Percentiles rank a stretch among this genome's conserved stretches.
These are phyloP conservation scores for Helarctos malayanus DNA, from an alignment of 2,797 vertebrate genomes.

Conservation along the genomic window DNA sequence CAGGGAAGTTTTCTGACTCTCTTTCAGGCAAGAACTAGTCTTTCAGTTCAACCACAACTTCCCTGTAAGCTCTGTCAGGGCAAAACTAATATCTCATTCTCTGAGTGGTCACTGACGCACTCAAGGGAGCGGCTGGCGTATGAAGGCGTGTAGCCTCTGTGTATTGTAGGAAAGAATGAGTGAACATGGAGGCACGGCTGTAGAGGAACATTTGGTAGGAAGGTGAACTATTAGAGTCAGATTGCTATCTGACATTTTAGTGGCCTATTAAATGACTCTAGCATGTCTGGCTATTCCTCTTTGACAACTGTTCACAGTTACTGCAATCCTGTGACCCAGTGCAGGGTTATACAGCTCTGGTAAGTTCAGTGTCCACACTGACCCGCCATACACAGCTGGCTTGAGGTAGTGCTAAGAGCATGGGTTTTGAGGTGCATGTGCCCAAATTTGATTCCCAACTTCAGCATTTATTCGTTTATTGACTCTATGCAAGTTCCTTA, in stretches of 20 bases:
- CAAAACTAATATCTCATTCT: neutral
- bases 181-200: rapidly evolving
- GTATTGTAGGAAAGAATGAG: neutral
- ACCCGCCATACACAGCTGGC: rapidly evolving
- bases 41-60: neutral
- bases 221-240: neutral
- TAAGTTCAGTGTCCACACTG: too few species aligned
- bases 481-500: neutral
- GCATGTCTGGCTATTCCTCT: neutral
- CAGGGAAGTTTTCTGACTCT: neutral
- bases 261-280: neutral
- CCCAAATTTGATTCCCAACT: neutral
- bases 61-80: neutral
- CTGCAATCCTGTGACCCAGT: neutral
- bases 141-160: neutral
- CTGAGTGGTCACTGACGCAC: neutral
- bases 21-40: neutral
- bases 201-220: neutral
- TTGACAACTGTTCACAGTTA: neutral
- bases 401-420: neutral
- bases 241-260: neutral
- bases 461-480: neutral
- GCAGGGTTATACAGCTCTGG: neutral
- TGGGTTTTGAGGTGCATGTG: rapidly evolving
- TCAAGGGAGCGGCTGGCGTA: neutral